These are phyloP conservation scores for Pelmatolapia mariae DNA, from an alignment of 2,113 vertebrate genomes.

Conservation along the genomic window DNA sequence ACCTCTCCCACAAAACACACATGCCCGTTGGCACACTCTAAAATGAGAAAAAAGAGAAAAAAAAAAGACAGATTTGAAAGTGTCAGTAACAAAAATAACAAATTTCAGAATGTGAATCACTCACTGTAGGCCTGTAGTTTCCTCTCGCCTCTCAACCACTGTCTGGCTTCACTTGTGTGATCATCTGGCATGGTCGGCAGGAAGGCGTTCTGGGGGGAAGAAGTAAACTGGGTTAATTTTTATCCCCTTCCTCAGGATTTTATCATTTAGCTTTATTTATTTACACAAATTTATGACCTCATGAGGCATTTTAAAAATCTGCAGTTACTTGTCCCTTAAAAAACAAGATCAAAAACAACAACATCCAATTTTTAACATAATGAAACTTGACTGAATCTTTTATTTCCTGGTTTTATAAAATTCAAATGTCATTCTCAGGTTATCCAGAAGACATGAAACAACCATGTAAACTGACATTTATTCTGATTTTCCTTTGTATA, in stretches of 20 bases:
- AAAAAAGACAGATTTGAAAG: not conserved
- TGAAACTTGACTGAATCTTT: not conserved
- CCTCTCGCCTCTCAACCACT: not conserved
- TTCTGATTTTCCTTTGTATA: not conserved
- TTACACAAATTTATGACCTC: not conserved
- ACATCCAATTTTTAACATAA: accelerated
- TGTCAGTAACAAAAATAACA: not conserved
- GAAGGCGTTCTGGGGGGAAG: slow-evolving; percentile 18
- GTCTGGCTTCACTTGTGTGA: slow-evolving; percentile 13
- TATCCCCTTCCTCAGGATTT: accelerated
- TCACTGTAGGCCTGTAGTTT: slow-evolving; percentile 35
- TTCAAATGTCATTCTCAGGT: not conserved
- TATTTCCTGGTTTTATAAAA: not conserved
- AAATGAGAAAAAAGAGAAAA: not conserved
- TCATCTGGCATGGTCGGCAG: slow-evolving; percentile 74
- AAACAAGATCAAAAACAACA: not conserved
- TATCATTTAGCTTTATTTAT: not conserved
- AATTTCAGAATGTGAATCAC: not conserved
- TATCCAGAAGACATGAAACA: not conserved
- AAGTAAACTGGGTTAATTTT: not conserved
- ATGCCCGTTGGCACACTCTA: slow-evolving; percentile 61
- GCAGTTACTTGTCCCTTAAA: not conserved
- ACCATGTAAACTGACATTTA: not conserved
- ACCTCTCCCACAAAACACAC: slow-evolving; percentile 53
- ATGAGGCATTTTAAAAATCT: not conserved